Conservation (phyloP, 2,113 vertebrate species). For the Rafetus swinhoei region DNA sequence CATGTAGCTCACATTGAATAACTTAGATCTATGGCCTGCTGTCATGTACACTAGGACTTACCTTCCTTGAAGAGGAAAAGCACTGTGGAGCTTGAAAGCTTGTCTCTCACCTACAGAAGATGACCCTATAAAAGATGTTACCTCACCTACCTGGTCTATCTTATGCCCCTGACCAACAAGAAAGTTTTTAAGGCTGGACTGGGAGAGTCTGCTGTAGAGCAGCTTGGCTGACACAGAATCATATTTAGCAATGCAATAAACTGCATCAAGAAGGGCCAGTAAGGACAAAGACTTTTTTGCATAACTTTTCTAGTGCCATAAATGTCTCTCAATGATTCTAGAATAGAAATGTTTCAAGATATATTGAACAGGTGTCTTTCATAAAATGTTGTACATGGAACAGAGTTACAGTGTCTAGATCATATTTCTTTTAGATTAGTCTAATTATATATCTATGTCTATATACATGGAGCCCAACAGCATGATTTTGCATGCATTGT, state of each 20-base stretch:
- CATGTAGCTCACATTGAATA: too few species aligned
- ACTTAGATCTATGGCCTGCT: too few species aligned
- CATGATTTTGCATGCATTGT: not conserved
- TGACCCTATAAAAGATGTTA: not conserved
- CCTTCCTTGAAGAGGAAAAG: not conserved
- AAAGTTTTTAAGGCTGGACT: conserved; percentile 43
- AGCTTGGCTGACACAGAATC: conserved; percentile 48
- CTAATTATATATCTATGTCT: not conserved
- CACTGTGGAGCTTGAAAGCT: not conserved
- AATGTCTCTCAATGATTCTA: conserved; percentile 27
- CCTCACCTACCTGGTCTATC: not conserved
- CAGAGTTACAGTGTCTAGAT: conserved; percentile 14
- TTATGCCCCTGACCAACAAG: not conserved
- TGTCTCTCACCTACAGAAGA: not conserved
- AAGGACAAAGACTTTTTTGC: conserved; percentile 1
- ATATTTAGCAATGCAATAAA: conserved; percentile 61
- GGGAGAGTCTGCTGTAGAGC: conserved; percentile 50
- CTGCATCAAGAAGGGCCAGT: not conserved
- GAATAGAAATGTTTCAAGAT: conserved; percentile 6
- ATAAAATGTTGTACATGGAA: conserved; percentile 26
- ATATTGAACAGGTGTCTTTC: conserved; percentile 37
- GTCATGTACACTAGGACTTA: too few species aligned
- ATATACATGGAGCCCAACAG: not conserved
- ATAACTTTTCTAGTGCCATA: conserved; percentile 58
- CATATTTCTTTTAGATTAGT: conserved; percentile 32